phyloP scores from a whole-genome alignment of 2,888 invertebrate species.

The Chloromyia formosa region DNA sequence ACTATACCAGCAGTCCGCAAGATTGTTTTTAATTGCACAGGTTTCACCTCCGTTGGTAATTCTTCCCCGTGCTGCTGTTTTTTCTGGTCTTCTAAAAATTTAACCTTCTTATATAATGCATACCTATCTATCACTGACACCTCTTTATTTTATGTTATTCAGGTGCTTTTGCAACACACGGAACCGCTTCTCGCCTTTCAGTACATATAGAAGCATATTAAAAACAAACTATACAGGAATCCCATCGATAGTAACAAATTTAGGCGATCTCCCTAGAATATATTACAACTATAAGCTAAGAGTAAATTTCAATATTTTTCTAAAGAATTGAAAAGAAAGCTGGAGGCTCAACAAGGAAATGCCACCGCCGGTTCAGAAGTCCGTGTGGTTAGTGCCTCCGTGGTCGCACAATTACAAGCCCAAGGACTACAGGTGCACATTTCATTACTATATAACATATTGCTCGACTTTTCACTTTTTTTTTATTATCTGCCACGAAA shows the following conservation, averaged over 20 bases:
- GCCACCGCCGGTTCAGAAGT: conserved; percentile 55
- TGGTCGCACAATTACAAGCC: conserved; percentile 69
- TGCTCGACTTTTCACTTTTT: background rate
- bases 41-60: too few relatives aligned
- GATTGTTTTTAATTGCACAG: too few relatives aligned
- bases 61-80: too few relatives aligned
- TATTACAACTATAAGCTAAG: too few relatives aligned
- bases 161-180: conserved; percentile 7
- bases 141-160: background rate
- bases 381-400: conserved; percentile 69
- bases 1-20: too few relatives aligned
- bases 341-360: conserved; percentile 52
- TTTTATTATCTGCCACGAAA: background rate
- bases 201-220: conserved; percentile 10
- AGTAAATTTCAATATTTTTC: conserved; percentile 1
- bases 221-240: background rate
- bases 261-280: too few relatives aligned
- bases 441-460: background rate
- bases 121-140: too few relatives aligned
- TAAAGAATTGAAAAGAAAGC: conserved; percentile 40
- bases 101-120: too few relatives aligned
- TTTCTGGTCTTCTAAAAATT: too few relatives aligned
- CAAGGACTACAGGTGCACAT: conserved; percentile 62
- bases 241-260: too few relatives aligned
- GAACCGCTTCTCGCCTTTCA: background rate